phyloP scores from a whole-genome alignment of 2,888 invertebrate species.

The Prosapia bicincta region DNA sequence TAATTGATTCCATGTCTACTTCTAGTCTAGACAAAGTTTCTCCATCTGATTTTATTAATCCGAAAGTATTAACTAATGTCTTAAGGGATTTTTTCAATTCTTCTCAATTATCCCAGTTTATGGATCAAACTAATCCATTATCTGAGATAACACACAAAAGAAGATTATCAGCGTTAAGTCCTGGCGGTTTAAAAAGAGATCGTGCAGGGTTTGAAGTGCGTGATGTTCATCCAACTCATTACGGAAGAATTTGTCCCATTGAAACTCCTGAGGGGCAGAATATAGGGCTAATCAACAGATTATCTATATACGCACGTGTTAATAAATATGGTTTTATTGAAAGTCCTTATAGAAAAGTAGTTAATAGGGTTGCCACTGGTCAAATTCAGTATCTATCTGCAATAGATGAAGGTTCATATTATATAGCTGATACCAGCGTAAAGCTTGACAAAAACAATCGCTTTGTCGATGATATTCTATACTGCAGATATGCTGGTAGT shows the following conservation, averaged over 20 bases:
- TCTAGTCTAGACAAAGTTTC: too few relatives aligned
- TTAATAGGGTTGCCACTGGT: too few relatives aligned
- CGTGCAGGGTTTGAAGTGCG: slow-evolving; percentile 27
- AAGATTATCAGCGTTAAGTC: slow-evolving; percentile 12
- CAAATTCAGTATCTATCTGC: too few relatives aligned
- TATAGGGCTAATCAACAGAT: slow-evolving; percentile 22
- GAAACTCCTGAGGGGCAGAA: slow-evolving; percentile 29
- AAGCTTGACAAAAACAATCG: too few relatives aligned
- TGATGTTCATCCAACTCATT: slow-evolving; percentile 24
- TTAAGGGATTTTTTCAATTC: slow-evolving; percentile 14
- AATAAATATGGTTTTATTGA: slow-evolving; percentile 14
- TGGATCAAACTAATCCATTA: slow-evolving; percentile 27
- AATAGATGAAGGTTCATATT: too few relatives aligned
- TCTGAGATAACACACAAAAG: slow-evolving; percentile 28
- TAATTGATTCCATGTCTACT: too few relatives aligned
- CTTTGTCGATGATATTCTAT: too few relatives aligned
- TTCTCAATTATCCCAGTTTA: slow-evolving; percentile 23
- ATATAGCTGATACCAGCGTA: too few relatives aligned
- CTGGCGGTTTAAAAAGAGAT: slow-evolving; percentile 10
- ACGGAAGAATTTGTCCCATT: slow-evolving; percentile 26
- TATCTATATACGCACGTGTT: slow-evolving; percentile 5
- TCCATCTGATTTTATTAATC: too few relatives aligned
- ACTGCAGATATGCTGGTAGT: too few relatives aligned
- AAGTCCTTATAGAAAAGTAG: slow-evolving; percentile 10
- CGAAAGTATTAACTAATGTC: too few relatives aligned